Evolutionary conservation across 2,888 invertebrate species (phyloP), one percentile per base, ranked within the genome.

Genomic region (Eupeodes luniger): DNA sequence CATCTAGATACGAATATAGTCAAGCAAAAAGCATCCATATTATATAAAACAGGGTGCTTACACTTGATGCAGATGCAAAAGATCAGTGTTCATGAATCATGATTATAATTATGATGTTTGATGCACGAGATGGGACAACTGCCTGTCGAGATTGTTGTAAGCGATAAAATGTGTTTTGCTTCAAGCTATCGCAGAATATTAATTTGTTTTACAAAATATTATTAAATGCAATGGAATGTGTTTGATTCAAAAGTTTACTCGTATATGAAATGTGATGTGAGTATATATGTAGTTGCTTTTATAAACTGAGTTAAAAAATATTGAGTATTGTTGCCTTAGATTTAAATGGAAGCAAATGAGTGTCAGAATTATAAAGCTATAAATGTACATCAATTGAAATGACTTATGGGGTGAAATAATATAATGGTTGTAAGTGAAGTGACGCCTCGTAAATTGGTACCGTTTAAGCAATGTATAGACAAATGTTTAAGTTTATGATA

Each of bases 41-140:
- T 40, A 6, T 9, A 75, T 70, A 36, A 55, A 74, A 40, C 78
- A 55, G 53, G 74, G 69, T 59, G 74, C 57, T 78, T n/a, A 49
- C 40, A 70, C 66, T 77, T 72, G 66, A 70, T 70, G 55, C 82
- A 86, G 82, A 86, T 82, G 85, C 78, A 82, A 82, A 82, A 82
- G 82, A 78, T 86, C 85, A 78, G 78, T 44, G 62, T 69, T 67
- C 72, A 82, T 70, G 85, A 81, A 69, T 74, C 72, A 82, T 70
- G 85, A 77, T 85, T 82, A 82, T 82, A 81, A 82, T 85, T 85
- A 85, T 82, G 77, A 85, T 74, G 82, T 85, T 82, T 85, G 77
- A 85, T 72, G 82, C 27, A 27, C 67, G 85, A 82, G 77, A 81
- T 85, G 82, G 72, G 77, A 85, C 82, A 85, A 85, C 77, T 77